Percentiles rank a stretch among this genome's conserved stretches.
These are phyloP conservation scores for Antheraea assamensis DNA, from an alignment of 2,888 invertebrate species.

Conservation along the genomic window DNA sequence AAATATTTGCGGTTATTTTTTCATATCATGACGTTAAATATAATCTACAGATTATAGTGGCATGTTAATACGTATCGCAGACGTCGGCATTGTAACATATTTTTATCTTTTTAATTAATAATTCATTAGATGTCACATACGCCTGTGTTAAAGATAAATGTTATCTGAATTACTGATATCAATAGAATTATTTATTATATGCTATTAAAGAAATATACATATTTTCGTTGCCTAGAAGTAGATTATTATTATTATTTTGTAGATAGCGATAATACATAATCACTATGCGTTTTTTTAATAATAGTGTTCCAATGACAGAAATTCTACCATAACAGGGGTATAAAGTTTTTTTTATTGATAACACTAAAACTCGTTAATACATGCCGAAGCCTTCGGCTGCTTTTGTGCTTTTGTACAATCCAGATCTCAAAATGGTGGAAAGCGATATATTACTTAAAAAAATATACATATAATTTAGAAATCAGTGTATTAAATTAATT, in stretches of 20 bases:
- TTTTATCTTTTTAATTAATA: background rate
- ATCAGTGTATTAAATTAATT: too few relatives aligned
- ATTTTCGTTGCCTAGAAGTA: background rate
- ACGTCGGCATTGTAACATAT: background rate
- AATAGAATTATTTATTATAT: background rate
- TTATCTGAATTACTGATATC: background rate
- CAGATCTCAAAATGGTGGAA: too few relatives aligned
- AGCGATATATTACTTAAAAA: too few relatives aligned
- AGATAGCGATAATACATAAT: background rate
- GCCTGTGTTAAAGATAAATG: background rate
- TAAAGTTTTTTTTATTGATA: too few relatives aligned
- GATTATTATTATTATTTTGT: background rate
- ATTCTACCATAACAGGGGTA: too few relatives aligned
- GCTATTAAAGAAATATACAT: background rate
- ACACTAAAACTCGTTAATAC: too few relatives aligned
- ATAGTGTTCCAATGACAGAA: too few relatives aligned
- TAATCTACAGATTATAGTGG: background rate
- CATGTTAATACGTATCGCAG: background rate
- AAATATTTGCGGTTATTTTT: too few relatives aligned
- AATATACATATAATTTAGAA: too few relatives aligned
- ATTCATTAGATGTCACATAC: background rate
- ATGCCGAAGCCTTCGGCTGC: too few relatives aligned
- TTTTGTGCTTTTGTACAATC: too few relatives aligned
- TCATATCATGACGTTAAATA: background rate
- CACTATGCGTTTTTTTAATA: too few relatives aligned